Conservation (phyloP, 1,140 invertebrate genomes). For the Macrobrachium rosenbergii region DNA sequence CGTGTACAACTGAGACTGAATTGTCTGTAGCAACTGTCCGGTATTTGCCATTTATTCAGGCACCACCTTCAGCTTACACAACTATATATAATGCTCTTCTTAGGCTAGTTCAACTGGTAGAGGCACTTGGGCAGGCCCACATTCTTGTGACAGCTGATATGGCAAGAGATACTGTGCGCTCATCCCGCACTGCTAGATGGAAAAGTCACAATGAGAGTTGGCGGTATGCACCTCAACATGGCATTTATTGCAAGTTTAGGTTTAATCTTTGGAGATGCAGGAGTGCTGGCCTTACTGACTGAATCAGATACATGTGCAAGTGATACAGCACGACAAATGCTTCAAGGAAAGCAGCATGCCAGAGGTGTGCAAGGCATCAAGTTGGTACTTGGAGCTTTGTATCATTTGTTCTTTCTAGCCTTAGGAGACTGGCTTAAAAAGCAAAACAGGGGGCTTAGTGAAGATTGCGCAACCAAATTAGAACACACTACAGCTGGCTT, state of each 20-base stretch:
- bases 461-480: not conserved
- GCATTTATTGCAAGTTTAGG: not conserved
- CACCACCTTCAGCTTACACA: constrained; percentile 6
- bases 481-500: not conserved
- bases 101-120: too few species aligned
- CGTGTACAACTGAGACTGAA: not conserved
- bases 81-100: too few species aligned
- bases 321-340: constrained; percentile 21
- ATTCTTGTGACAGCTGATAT: too few species aligned
- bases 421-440: not conserved
- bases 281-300: constrained; percentile 9
- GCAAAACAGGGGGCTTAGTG: not conserved
- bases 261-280: not conserved
- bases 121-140: too few species aligned
- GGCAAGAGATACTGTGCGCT: not conserved
- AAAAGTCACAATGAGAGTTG: constrained; percentile 15
- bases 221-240: constrained; percentile 13
- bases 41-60: not conserved
- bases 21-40: constrained; percentile 6
- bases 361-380: constrained; percentile 14
- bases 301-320: not conserved
- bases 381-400: constrained; percentile 5
- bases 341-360: constrained; percentile 20
- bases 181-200: constrained; percentile 5
- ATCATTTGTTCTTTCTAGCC: not conserved